Conservation (phyloP, 2,113 vertebrate species). For the Phrynosoma blainvillii region DNA sequence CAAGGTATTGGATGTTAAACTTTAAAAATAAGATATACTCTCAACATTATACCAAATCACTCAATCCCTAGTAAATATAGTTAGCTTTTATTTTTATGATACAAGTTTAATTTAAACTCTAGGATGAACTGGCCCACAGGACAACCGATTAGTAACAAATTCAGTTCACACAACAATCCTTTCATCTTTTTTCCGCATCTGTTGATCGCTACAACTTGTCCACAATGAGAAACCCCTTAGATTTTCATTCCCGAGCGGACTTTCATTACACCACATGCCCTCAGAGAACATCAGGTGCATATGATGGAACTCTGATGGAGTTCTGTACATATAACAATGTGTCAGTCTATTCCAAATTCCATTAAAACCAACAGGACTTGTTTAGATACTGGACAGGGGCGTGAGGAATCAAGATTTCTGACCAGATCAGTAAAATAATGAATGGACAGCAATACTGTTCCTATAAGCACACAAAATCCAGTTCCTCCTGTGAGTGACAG, state of each 20-base stretch:
- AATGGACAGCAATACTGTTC: background rate
- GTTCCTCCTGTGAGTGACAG: conserved; percentile 39
- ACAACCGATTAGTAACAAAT: background rate
- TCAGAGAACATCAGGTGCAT: background rate
- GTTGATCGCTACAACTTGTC: background rate
- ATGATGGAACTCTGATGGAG: background rate
- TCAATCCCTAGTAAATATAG: background rate
- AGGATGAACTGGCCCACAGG: background rate
- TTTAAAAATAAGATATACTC: background rate
- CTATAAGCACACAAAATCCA: conserved; percentile 1
- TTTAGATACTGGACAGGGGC: background rate
- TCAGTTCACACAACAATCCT: background rate
- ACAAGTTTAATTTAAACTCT: background rate
- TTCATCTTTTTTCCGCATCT: background rate
- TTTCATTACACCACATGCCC: background rate
- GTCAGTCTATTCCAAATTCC: background rate
- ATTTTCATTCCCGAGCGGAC: background rate
- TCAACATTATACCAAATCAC: background rate
- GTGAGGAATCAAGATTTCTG: background rate
- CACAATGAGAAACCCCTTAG: background rate
- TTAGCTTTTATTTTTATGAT: background rate
- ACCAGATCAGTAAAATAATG: background rate
- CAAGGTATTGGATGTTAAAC: background rate
- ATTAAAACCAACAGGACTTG: background rate
- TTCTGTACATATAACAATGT: background rate